Evolutionary conservation across 2,797 vertebrate species (phyloP).

Genomic region (Octomys mimax): DNA sequence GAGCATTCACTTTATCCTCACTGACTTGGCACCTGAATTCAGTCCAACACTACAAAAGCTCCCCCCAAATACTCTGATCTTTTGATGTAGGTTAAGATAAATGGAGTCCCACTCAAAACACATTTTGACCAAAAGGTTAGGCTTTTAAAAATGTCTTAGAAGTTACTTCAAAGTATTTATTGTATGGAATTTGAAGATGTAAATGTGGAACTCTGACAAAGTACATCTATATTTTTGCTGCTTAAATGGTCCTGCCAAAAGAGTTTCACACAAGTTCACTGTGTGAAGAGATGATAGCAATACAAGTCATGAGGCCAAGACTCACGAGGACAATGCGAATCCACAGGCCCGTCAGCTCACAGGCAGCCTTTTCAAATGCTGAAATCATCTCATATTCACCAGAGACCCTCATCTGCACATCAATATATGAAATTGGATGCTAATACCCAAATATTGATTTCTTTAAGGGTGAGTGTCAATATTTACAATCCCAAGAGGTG

Average conservation of each 20-base stretch:
- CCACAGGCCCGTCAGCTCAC: background rate
- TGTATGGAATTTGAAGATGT: constrained; percentile 20
- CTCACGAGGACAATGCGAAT: background rate
- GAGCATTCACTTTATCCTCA: background rate
- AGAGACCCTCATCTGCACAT: constrained; percentile 31
- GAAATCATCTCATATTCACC: constrained; percentile 63
- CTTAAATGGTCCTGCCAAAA: constrained; percentile 8
- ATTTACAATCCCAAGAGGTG: constrained; percentile 81
- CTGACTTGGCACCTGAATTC: background rate
- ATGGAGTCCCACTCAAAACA: background rate
- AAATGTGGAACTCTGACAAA: constrained; percentile 47
- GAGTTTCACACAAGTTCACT: background rate
- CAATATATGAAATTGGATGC: constrained; percentile 76
- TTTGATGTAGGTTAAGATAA: background rate
- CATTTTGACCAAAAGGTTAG: background rate
- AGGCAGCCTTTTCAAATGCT: constrained; percentile 50
- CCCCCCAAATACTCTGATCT: background rate
- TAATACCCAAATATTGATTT: constrained; percentile 81
- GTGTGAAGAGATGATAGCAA: background rate
- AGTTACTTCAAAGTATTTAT: constrained; percentile 21
- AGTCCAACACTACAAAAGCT: background rate
- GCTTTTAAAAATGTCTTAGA: background rate
- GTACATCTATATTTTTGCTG: constrained; percentile 32
- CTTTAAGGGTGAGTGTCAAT: constrained; percentile 74
- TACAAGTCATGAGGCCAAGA: background rate